These are phyloP conservation scores for Plebejus anna DNA, from an alignment of 2,888 invertebrate species.

Conservation along the genomic window DNA sequence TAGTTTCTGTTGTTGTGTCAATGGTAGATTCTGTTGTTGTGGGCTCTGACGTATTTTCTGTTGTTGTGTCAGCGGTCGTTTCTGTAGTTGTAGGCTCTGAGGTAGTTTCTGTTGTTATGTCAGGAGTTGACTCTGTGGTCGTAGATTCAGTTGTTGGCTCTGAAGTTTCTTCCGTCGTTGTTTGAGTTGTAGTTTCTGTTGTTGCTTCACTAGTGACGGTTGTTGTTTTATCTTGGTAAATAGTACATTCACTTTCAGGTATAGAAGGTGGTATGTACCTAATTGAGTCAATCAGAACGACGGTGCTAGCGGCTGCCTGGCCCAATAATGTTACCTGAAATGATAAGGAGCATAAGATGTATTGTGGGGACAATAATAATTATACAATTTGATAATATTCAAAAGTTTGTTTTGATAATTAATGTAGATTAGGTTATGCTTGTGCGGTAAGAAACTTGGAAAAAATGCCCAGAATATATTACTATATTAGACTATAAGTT, in stretches of 20 bases:
- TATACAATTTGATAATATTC: too few species aligned
- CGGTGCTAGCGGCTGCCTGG: constrained; percentile 40
- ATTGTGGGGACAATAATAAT: too few species aligned
- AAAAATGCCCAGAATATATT: too few species aligned
- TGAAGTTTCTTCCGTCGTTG: constrained; percentile 16
- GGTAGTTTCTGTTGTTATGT: constrained; percentile 31
- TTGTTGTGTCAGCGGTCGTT: constrained; percentile 29
- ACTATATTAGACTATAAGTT: too few species aligned
- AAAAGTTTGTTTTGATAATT: too few species aligned
- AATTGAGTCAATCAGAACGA: constrained; percentile 53
- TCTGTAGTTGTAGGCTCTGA: constrained; percentile 22
- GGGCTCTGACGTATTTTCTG: constrained; percentile 26
- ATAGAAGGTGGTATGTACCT: constrained; percentile 47
- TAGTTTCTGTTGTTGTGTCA: constrained; percentile 31
- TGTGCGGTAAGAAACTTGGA: too few species aligned
- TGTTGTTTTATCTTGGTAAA: constrained; percentile 42
- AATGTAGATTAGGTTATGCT: too few species aligned
- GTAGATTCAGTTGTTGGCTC: not conserved
- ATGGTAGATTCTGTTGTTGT: constrained; percentile 17
- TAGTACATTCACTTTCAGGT: constrained; percentile 44
- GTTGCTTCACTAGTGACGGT: constrained; percentile 8
- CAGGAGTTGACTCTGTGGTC: constrained; percentile 21
- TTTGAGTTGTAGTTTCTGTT: not conserved
- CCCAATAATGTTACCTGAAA: constrained; percentile 55
- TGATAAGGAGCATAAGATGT: constrained; percentile 26